Base-by-base conservation (phyloP, 1,140 invertebrate species). In the Pteromalus puparum region DNA sequence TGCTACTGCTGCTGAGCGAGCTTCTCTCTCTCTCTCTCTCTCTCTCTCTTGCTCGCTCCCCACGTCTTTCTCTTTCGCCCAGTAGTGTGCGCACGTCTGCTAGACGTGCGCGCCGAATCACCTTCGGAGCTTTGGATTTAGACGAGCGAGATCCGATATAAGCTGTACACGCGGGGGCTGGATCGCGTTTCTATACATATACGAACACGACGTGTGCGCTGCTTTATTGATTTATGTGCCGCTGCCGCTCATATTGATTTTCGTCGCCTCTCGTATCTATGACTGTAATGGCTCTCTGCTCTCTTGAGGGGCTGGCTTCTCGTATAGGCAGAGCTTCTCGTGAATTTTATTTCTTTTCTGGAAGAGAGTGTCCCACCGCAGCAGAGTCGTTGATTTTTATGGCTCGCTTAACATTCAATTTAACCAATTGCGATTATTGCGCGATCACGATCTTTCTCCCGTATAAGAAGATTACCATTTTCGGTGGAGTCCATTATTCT, bases 151-250 rank as follows among this genome's bases (percentile, higher is more conserved):
- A 53, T 6, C n/a, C 77, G 53, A 84, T 67, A 84, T 42, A 18
- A 77, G 38, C 42, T 24, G 72, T n/a, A 53, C 12, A 38, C 2
- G 42, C 38, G 61, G 9, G 72, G 72, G 18, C 72, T 61, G 46
- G 15, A 65, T 26, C 73, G 9, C 26, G 48, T 4, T 3, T 73
- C 30, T 46, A 15, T 70, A 38, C 5, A 4, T n/a, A 15, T n/a
- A 48, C 18, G 26, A 2, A 65, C 42, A 0, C 18, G 26, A 26
- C 28, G 24, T 21, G 24, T 26, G 42, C n/a, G 48, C 24, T 80
- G 53, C 46, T 81, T 34, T 79, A 85, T 85, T 82, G 84, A 85
- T 82, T 82, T 82, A 85, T 34, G 42, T 21, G 38, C 65, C 42
- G 9, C 0, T 81, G 2, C 38, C 18, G 18, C 48, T 68, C 42